These are phyloP conservation scores for Sebastes schlegelii DNA, from an alignment of 2,113 vertebrate species.

Conservation along the genomic window DNA sequence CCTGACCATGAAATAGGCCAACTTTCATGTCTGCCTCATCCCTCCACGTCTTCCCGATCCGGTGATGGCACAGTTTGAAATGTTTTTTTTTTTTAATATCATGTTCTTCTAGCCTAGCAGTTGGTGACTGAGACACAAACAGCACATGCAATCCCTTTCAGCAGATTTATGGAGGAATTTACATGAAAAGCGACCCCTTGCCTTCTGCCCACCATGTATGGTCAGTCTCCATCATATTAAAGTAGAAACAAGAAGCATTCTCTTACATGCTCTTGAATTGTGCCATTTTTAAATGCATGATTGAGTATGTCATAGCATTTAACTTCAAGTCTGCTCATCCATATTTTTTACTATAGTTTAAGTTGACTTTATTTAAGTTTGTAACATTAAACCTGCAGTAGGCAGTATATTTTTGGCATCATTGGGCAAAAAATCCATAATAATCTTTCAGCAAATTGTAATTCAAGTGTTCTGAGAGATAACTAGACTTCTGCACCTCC, in stretches of 20 bases:
- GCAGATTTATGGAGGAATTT: constrained; percentile 68
- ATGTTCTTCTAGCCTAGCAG: constrained; percentile 67
- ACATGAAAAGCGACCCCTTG: constrained; percentile 1
- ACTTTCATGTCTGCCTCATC: constrained; percentile 86
- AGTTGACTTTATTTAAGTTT: neutral
- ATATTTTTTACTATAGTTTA: neutral
- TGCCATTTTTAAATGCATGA: neutral
- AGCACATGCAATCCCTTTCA: constrained; percentile 57
- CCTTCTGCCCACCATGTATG: neutral
- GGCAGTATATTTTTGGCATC: too few species aligned
- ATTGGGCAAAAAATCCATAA: too few species aligned
- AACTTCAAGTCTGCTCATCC: neutral
- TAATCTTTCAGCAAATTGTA: too few species aligned
- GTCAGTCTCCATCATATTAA: constrained; percentile 19
- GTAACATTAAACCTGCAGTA: neutral
- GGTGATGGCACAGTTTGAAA: constrained; percentile 81
- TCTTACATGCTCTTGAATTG: neutral
- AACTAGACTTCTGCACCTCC: too few species aligned
- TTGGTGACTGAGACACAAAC: constrained; percentile 79
- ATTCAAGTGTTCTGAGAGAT: too few species aligned
- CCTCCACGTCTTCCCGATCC: constrained; percentile 77
- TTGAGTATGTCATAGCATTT: neutral
- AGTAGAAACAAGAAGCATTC: constrained; percentile 19
- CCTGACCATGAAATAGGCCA: constrained; percentile 89
- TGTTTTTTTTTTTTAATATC: constrained; percentile 47